phyloP scores from a whole-genome alignment of 1,140 invertebrate genomes.

The Araneus ventricosus region DNA sequence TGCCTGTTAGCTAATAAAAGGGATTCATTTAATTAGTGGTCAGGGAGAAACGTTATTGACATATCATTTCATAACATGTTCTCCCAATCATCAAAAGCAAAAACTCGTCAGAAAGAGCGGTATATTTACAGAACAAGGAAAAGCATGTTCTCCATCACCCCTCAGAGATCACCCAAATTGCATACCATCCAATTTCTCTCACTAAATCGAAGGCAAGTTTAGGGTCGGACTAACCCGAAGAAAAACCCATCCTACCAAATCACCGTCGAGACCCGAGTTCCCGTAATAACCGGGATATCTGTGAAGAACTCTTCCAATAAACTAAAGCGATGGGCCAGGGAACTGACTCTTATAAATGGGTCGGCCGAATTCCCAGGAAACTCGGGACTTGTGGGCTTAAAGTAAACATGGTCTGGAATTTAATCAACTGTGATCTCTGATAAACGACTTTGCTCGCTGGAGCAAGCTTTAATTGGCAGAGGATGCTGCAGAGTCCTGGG shows the following conservation, averaged over 20 bases:
- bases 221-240: not conserved
- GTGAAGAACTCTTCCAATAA: not conserved
- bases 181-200: not conserved
- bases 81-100: too few species aligned
- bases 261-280: not conserved
- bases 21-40: too few species aligned
- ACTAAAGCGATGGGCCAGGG: conserved; percentile 25
- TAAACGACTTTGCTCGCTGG: conserved; percentile 64
- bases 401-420: conserved; percentile 69
- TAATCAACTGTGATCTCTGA: conserved; percentile 73
- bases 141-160: not conserved
- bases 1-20: too few species aligned
- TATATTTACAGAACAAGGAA: too few species aligned
- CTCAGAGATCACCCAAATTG: not conserved
- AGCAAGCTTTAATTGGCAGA: conserved; percentile 51
- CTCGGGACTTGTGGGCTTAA: conserved; percentile 17
- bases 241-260: not conserved
- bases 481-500: not conserved
- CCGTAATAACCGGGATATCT: conserved; percentile 17
- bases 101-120: too few species aligned
- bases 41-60: too few species aligned
- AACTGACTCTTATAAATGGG: conserved; percentile 21
- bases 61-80: too few species aligned
- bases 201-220: not conserved
- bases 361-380: not conserved